These are phyloP conservation scores for Nibea albiflora DNA, from an alignment of 2,113 vertebrate species.

Conservation along the genomic window DNA sequence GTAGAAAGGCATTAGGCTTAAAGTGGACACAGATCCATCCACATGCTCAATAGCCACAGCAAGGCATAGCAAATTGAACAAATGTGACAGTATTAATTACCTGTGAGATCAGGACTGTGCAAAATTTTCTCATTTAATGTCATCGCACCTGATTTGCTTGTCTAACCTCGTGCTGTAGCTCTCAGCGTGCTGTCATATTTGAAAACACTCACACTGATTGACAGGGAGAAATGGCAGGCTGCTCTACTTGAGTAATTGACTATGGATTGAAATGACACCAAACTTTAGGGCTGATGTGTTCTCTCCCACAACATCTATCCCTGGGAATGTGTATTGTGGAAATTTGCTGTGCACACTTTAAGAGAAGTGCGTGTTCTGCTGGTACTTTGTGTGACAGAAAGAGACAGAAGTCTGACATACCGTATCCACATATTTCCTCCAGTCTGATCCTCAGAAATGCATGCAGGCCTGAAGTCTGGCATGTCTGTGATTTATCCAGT, in stretches of 20 bases:
- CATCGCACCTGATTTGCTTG: conserved; percentile 44
- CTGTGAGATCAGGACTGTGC: conserved; percentile 5
- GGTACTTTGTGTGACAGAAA: conserved; percentile 19
- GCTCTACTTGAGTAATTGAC: conserved; percentile 64
- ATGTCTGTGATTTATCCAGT: not conserved
- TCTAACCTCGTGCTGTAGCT: not conserved
- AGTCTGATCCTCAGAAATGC: conserved; percentile 16
- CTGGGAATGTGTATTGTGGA: not conserved
- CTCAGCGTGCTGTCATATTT: conserved; percentile 21
- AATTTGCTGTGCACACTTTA: conserved; percentile 6
- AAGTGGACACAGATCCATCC: conserved; percentile 5
- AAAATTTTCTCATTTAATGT: conserved; percentile 30
- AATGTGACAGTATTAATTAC: conserved; percentile 41
- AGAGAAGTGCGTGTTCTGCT: not conserved
- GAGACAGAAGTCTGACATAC: conserved; percentile 11
- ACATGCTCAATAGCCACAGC: not conserved
- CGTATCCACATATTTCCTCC: conserved; percentile 13
- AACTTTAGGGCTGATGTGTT: not conserved
- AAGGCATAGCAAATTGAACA: not conserved
- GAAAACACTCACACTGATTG: conserved; percentile 52
- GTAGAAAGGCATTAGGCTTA: conserved; percentile 37
- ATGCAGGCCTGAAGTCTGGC: not conserved
- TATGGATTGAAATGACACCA: conserved; percentile 66
- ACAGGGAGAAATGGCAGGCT: conserved; percentile 42
- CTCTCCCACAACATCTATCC: conserved; percentile 1